These are phyloP conservation scores for Pedionomus torquatus DNA, from an alignment of 2,113 vertebrate genomes.

Conservation along the genomic window DNA sequence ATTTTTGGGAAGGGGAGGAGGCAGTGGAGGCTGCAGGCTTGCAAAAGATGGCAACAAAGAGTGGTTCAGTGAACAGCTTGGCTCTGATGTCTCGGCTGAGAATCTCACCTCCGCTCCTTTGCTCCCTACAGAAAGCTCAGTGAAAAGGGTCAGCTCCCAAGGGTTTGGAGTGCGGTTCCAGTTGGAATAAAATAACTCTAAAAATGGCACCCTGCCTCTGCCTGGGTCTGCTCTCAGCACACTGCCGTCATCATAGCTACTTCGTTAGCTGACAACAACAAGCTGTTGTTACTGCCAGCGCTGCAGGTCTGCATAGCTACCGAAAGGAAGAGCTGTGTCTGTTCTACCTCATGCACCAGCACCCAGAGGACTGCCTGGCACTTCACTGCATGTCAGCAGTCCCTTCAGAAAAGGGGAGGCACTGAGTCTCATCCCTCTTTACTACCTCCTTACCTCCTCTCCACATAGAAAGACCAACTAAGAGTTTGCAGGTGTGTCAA, in stretches of 20 bases:
- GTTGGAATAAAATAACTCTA: not conserved
- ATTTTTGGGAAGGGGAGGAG: conserved; percentile 62
- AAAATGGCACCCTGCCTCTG: not conserved
- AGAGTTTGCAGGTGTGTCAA: not conserved
- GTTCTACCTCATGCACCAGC: not conserved
- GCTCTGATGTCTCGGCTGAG: not conserved
- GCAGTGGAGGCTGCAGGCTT: conserved; percentile 49
- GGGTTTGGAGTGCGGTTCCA: not conserved
- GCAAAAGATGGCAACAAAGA: not conserved
- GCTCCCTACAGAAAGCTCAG: not conserved
- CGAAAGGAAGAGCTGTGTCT: not conserved
- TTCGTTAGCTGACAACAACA: not conserved
- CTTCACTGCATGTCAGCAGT: rapidly evolving
- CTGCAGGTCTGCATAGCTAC: not conserved
- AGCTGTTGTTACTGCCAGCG: not conserved
- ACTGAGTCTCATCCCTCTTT: not conserved
- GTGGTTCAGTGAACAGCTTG: conserved; percentile 8
- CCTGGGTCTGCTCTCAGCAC: not conserved
- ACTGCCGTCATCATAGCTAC: not conserved
- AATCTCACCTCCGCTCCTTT: not conserved
- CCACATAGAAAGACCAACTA: rapidly evolving
- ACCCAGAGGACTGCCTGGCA: not conserved
- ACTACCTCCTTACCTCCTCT: not conserved
- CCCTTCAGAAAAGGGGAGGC: not conserved
- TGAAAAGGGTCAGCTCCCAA: not conserved